Conservation (phyloP, 2,797 vertebrate genomes). For the Cyprinella venusta region DNA sequence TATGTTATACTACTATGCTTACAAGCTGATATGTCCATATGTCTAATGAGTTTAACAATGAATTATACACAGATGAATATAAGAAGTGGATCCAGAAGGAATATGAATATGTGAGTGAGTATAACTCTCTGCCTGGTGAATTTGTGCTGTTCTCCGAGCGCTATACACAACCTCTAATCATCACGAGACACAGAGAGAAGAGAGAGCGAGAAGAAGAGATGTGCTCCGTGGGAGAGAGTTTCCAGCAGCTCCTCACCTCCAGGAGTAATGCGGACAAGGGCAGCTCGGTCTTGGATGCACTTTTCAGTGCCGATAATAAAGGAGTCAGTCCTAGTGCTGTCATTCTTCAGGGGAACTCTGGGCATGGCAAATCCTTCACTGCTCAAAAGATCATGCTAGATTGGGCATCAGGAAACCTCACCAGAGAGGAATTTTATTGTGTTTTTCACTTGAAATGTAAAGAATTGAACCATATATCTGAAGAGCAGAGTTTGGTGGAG, state of each 20-base stretch:
- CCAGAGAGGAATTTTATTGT: conserved; percentile 15
- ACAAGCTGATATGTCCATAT: not conserved
- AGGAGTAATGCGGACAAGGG: not conserved
- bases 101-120: conserved; percentile 40
- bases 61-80: conserved; percentile 4
- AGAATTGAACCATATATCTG: conserved; percentile 40
- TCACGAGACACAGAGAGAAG: conserved; percentile 22
- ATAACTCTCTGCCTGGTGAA: conserved; percentile 39
- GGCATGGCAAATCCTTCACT: conserved; percentile 51
- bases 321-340: conserved; percentile 18
- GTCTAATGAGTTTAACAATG: not conserved
- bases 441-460: conserved; percentile 50
- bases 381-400: conserved; percentile 51
- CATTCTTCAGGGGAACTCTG: conserved; percentile 54
- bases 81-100: conserved; percentile 36
- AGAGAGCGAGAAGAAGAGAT: conserved; percentile 38
- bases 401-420: conserved; percentile 37
- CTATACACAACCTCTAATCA: conserved; percentile 41
- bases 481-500: conserved; percentile 27
- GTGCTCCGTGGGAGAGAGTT: conserved; percentile 2
- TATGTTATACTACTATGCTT: not conserved
- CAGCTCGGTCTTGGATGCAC: conserved; percentile 2
- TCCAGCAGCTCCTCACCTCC: conserved; percentile 35
- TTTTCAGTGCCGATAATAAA: conserved; percentile 10
- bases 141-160: conserved; percentile 12